Evolutionary conservation across 2,888 invertebrate genomes (phyloP), one percentile per base, ranked within the genome.

Genomic region (Caenorhabditis sp.): DNA sequence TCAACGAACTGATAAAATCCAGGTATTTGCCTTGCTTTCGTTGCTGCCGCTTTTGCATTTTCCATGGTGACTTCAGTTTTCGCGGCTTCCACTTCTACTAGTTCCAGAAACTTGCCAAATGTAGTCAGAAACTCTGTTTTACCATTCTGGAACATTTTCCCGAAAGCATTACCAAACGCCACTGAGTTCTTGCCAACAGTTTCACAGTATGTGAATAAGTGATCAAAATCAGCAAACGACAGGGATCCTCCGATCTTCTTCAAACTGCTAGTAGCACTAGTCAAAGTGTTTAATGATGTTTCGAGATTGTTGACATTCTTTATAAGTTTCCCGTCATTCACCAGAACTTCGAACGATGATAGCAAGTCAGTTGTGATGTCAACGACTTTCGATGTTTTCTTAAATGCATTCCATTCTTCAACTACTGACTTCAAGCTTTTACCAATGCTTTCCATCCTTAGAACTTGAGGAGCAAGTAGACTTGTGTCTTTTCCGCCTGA

Each of bases 401-500:
- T 58, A 35, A 49, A 59, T 1, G 14, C 3, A 0, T 47, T 24
- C 31, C 49, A 51, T 19, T 35, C 41, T 28, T 22, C n/a, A 1
- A 5, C 19, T 8, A 49, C 10, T 7, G 22, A n/a, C 14, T 1
- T 12, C 7, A 59, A 5, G 16, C 8, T 12, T 5, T 12, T 41
- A 59, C 19, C 31, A 10, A 61, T 5, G 8, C 16, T 31, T 24
- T 59, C 49, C 2, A 61, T n/a, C 1, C 19, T 44, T n/a, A 1
- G 1, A 14, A 70, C 1, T 12, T 7, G 16, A 10, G 19, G 10
- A n/a, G 28, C 1, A 10, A 70, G 58, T 5, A 44, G 26, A 7
- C 4, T 8, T n/a, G 56, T n/a, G n/a, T 51, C 61, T 10, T 26
- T 51, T 24, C 72, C 61, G 3, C 35, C 70, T 3, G 70, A 59